These are phyloP conservation scores for Chirona hameri DNA, from an alignment of 2,888 invertebrate species.

Conservation along the genomic window DNA sequence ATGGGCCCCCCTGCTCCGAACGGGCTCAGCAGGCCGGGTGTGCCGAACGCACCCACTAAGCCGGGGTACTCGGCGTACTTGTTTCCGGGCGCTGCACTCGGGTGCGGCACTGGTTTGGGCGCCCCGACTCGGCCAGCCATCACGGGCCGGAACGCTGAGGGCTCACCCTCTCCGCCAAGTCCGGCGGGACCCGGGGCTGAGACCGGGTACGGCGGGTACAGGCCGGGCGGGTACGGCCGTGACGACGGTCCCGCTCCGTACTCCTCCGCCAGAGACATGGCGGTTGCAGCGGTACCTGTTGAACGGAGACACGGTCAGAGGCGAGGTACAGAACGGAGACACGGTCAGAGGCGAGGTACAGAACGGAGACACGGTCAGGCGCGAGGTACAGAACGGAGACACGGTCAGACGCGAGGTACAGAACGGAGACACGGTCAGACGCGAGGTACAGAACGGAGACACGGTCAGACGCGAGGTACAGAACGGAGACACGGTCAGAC, in stretches of 20 bases:
- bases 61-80: slow-evolving; percentile 26
- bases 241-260: slow-evolving; percentile 8
- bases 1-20: slow-evolving; percentile 23
- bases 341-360: background rate
- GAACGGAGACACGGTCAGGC: background rate
- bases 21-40: background rate
- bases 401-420: too few relatives aligned
- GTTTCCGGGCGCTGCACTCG: slow-evolving; percentile 13
- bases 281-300: background rate
- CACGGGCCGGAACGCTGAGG: slow-evolving; percentile 39
- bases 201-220: background rate
- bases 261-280: slow-evolving; percentile 14
- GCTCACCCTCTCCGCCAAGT: slow-evolving; percentile 31
- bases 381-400: too few relatives aligned
- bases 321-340: too few relatives aligned
- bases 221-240: slow-evolving; percentile 9
- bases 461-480: too few relatives aligned
- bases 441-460: too few relatives aligned
- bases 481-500: too few relatives aligned
- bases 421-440: too few relatives aligned
- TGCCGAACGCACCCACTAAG: background rate
- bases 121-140: slow-evolving; percentile 33
- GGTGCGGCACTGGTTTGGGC: slow-evolving; percentile 22
- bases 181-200: background rate
- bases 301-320: background rate